Percentiles rank a stretch among this genome's conserved stretches.
Conservation (phyloP, 1,140 invertebrate species). For the Kradibia gibbosae region DNA sequence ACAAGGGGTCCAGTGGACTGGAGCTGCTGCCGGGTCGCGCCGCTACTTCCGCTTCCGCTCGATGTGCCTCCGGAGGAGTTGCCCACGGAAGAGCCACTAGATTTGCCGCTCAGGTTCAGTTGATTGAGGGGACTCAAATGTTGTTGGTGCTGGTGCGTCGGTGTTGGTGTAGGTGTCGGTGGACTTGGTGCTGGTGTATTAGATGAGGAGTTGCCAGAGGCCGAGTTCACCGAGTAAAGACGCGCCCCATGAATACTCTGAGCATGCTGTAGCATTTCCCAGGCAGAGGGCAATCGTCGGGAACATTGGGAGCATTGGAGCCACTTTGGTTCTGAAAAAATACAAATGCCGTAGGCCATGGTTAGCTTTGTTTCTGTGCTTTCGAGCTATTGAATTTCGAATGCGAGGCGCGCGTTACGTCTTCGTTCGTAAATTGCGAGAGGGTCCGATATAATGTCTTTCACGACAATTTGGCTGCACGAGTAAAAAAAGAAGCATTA, state of each 20-base stretch:
- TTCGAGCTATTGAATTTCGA: conserved; percentile 65
- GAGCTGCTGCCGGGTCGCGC: conserved; percentile 66
- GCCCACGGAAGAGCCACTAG: conserved; percentile 66
- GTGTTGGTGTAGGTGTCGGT: conserved; percentile 66
- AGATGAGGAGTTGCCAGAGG: conserved; percentile 69
- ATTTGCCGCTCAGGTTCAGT: conserved; percentile 69
- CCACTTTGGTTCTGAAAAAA: conserved; percentile 92
- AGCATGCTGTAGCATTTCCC: conserved; percentile 94
- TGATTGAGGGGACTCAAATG: conserved; percentile 70
- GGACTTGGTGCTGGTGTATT: conserved; percentile 70
- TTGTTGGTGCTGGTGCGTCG: conserved; percentile 58
- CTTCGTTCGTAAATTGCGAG: conserved; percentile 70
- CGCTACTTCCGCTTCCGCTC: conserved; percentile 58
- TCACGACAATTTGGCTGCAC: conserved; percentile 55
- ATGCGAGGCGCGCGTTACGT: conserved; percentile 62
- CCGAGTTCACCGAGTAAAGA: conserved; percentile 84
- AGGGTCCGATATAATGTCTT: conserved; percentile 67
- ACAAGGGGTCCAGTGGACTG: conserved; percentile 73
- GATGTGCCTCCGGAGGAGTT: conserved; percentile 67
- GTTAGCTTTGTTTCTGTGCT: not conserved
- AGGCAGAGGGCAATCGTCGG: conserved; percentile 89
- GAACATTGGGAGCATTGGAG: conserved; percentile 96
- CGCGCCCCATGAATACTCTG: conserved; percentile 94
- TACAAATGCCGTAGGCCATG: not conserved
- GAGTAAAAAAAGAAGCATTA: too few relatives aligned